phyloP scores from a whole-genome alignment of 2,113 vertebrate species.

The Cebidichthys violaceus region DNA sequence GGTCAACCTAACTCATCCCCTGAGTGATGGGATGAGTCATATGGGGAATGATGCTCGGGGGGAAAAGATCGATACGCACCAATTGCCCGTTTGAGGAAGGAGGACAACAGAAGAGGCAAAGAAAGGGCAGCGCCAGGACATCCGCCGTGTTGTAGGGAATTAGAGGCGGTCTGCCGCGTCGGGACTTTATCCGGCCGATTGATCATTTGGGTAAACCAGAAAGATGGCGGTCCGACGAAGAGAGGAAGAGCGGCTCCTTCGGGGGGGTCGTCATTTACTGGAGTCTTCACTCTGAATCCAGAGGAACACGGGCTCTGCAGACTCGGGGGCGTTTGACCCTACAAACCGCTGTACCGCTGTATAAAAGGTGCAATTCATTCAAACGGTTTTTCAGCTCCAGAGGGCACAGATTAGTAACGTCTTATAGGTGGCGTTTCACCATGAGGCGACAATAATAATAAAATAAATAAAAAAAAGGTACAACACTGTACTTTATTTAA shows the following conservation, averaged over 20 bases:
- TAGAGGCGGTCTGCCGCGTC: constrained; percentile 42
- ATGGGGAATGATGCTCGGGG: constrained; percentile 52
- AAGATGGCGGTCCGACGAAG: constrained; percentile 35
- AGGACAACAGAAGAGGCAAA: constrained; percentile 50
- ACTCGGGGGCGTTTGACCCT: not conserved
- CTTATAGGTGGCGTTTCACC: not conserved
- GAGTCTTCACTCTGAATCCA: constrained; percentile 16
- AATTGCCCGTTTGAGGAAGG: constrained; percentile 67
- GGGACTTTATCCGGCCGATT: constrained; percentile 44
- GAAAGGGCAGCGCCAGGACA: constrained; percentile 36
- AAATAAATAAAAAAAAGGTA: too few relatives aligned
- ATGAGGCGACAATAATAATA: not conserved
- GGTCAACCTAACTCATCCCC: too few relatives aligned
- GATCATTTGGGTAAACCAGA: constrained; percentile 53
- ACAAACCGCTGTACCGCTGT: not conserved
- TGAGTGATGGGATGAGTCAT: constrained; percentile 68
- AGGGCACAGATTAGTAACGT: not conserved
- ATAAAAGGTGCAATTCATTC: not conserved
- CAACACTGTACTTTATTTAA: not conserved
- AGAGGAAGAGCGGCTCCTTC: constrained; percentile 7
- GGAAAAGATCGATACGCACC: constrained; percentile 71
- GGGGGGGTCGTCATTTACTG: constrained; percentile 34
- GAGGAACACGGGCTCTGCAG: not conserved
- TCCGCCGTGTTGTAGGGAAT: constrained; percentile 48
- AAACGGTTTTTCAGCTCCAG: not conserved